Evolutionary conservation across 2,113 vertebrate genomes (phyloP).

Genomic region (Xyliphius kryptos): DNA sequence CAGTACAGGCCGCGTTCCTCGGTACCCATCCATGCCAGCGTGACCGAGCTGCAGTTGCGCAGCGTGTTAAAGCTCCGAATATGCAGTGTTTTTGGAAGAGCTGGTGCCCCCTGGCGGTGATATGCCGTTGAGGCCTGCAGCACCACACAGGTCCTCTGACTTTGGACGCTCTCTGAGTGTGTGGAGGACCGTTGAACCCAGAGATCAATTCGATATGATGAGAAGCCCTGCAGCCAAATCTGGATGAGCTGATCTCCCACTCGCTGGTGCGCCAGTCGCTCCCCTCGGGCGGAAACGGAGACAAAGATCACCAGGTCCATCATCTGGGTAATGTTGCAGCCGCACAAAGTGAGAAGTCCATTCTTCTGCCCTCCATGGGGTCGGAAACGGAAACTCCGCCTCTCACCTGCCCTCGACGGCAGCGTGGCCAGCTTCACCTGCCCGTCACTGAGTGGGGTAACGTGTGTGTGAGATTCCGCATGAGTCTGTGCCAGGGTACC

Average conservation of each 20-base stretch:
- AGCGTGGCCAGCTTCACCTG: conserved; percentile 72
- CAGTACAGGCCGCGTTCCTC: conserved; percentile 82
- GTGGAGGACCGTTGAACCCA: conserved; percentile 59
- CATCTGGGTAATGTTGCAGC: conserved; percentile 67
- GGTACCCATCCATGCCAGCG: conserved; percentile 84
- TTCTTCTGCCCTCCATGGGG: conserved; percentile 72
- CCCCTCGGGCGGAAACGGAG: conserved; percentile 66
- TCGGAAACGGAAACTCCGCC: conserved; percentile 63
- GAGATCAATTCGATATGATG: conserved; percentile 62
- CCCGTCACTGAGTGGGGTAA: conserved; percentile 67
- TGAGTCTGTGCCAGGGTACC: conserved; percentile 74
- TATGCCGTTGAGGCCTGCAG: conserved; percentile 73
- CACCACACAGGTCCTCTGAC: conserved; percentile 64
- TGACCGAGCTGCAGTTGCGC: conserved; percentile 77
- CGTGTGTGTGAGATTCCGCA: conserved; percentile 58
- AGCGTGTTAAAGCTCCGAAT: conserved; percentile 84
- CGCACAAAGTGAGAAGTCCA: conserved; percentile 74
- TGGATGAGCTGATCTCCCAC: conserved; percentile 66
- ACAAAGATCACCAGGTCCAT: conserved; percentile 44
- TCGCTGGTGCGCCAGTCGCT: conserved; percentile 59
- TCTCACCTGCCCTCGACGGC: conserved; percentile 34
- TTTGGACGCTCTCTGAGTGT: conserved; percentile 8
- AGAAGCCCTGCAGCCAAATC: conserved; percentile 74
- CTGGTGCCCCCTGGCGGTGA: conserved; percentile 70
- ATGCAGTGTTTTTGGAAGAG: conserved; percentile 77